A percentile compares a stretch with the other conserved stretches of the same genome.
phyloP scores from a whole-genome alignment of 2,888 invertebrate genomes.

The Cephus sareptanus region DNA sequence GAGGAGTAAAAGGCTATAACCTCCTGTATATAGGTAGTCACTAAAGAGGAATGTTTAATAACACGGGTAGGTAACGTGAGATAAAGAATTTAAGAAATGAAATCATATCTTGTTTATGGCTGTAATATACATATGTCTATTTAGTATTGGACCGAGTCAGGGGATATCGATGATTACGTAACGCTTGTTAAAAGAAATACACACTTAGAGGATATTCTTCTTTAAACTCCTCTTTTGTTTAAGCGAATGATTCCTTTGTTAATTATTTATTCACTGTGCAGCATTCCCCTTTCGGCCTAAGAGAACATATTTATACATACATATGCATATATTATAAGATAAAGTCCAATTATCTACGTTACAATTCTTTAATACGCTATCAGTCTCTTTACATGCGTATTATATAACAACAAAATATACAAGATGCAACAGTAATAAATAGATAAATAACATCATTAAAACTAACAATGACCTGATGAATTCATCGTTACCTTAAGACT shows the following conservation, averaged over 20 bases:
- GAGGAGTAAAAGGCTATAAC: neutral
- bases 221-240: neutral
- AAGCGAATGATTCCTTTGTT: neutral
- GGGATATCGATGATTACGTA: neutral
- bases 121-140: conserved; percentile 19
- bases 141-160: conserved; percentile 4
- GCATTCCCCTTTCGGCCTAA: neutral
- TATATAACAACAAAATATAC: neutral
- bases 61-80: neutral
- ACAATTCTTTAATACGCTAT: neutral
- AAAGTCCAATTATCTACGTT: neutral
- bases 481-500: neutral
- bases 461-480: neutral
- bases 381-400: neutral
- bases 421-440: neutral
- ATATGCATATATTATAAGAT: neutral
- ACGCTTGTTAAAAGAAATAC: neutral
- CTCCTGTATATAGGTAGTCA: neutral
- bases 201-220: neutral
- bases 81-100: conserved; percentile 7
- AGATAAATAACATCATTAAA: neutral
- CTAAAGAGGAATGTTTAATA: neutral
- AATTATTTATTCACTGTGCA: neutral
- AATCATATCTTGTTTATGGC: conserved; percentile 11
- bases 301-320: neutral